Conservation (phyloP, 2,888 invertebrate species). For the Dynastes grantii region DNA sequence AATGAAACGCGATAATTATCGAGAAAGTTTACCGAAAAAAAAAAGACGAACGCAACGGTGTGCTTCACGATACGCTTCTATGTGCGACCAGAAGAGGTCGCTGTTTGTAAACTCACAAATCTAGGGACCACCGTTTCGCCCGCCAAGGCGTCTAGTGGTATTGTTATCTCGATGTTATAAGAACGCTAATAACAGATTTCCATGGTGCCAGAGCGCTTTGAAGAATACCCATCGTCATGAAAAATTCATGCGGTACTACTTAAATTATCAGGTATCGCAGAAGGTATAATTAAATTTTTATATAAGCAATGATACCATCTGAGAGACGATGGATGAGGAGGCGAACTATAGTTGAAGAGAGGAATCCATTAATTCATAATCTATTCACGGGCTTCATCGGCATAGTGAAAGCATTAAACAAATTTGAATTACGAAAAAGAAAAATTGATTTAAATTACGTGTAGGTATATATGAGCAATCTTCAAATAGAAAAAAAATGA, state of each 20-base stretch:
- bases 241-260: constrained; percentile 37
- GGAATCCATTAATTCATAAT: constrained; percentile 29
- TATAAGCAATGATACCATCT: constrained; percentile 35
- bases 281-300: constrained; percentile 43
- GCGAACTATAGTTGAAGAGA: not conserved
- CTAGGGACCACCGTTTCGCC: not conserved
- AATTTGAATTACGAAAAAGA: constrained; percentile 18
- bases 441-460: constrained; percentile 3
- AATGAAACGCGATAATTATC: constrained; percentile 22
- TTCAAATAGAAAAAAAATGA: too few relatives aligned
- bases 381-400: constrained; percentile 10
- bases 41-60: not conserved
- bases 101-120: constrained; percentile 19
- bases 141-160: constrained; percentile 4
- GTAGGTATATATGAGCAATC: too few relatives aligned
- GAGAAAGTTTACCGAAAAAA: constrained; percentile 20
- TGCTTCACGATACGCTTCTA: not conserved
- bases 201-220: constrained; percentile 30
- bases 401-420: constrained; percentile 3
- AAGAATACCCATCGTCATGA: constrained; percentile 39
- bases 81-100: constrained; percentile 2
- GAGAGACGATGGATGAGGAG: constrained; percentile 14
- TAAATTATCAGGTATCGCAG: constrained; percentile 41
- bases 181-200: constrained; percentile 39
- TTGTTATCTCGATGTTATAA: constrained; percentile 36